phyloP scores from a whole-genome alignment of 2,888 invertebrate genomes.

The Pteria penguin region DNA sequence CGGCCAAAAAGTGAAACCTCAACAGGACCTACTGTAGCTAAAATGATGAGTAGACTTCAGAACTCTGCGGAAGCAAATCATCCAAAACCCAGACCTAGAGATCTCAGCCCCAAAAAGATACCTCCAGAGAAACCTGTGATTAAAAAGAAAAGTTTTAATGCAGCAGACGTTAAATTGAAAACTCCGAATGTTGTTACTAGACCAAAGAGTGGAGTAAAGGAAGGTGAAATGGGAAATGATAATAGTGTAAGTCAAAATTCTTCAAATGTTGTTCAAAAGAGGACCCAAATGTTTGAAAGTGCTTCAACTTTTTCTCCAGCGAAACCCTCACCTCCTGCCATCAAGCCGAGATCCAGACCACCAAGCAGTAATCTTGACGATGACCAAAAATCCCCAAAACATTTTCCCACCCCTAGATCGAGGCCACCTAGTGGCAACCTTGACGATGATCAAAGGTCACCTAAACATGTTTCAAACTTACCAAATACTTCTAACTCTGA shows the following conservation, averaged over 20 bases:
- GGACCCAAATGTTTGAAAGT: constrained; percentile 61
- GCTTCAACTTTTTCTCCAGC: constrained; percentile 33
- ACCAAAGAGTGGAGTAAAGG: not conserved
- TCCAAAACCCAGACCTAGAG: constrained; percentile 11
- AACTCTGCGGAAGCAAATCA: not conserved
- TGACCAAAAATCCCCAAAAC: constrained; percentile 8
- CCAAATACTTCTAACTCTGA: too few species aligned
- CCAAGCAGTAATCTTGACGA: constrained; percentile 31
- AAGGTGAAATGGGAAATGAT: not conserved
- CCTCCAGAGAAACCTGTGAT: constrained; percentile 16
- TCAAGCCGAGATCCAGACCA: constrained; percentile 36
- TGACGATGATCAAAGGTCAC: constrained; percentile 24
- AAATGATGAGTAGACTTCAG: constrained; percentile 7
- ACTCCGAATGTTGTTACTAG: constrained; percentile 7
- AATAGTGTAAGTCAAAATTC: not conserved
- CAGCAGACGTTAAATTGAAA: not conserved
- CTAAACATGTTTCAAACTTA: not conserved
- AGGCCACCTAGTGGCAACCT: constrained; percentile 27
- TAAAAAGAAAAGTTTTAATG: constrained; percentile 30
- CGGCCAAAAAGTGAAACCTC: not conserved
- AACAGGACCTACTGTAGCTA: not conserved
- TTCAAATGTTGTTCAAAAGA: constrained; percentile 51
- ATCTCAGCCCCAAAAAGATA: constrained; percentile 4
- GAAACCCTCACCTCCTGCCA: constrained; percentile 36
- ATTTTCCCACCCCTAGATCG: constrained; percentile 33